Evolutionary conservation across 2,797 vertebrate genomes (phyloP), one percentile per base, ranked within the genome.

Genomic region (Eutrigla gurnardus): DNA sequence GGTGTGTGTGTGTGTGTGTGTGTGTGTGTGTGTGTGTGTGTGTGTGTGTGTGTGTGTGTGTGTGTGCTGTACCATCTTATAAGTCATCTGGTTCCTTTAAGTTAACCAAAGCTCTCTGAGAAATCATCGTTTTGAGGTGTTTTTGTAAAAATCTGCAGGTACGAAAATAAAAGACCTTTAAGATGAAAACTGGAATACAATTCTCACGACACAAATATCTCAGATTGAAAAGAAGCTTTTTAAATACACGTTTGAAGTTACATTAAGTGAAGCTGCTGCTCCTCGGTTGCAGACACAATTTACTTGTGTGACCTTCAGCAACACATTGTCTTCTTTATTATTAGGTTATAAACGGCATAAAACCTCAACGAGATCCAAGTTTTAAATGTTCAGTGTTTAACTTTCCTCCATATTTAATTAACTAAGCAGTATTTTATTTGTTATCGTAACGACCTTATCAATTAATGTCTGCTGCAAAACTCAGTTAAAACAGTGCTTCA

Each of bases 1-100:
- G 25, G 39, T 36, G 3, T 13, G 6, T 0, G 49, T 54, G 35
- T 49, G 13, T 14, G 11, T 10, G 3, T 12, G 46, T 33, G 64
- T 61, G 72, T 61, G 32, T n/a, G n/a, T 12, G 11, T 10, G 3
- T 12, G 46, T 33, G 64, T 61, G 72, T 61, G 32, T n/a, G n/a
- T 12, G 39, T 36, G 3, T 13, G 6, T 0, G 49, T 54, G 35
- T 49, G 13, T 14, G 11, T 10, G 3, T 12, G 46, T 33, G 64
- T 61, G 72, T 61, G 32, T n/a, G n/a, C 8, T 25, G n/a, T 7
- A 57, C 11, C 35, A 25, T 10, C 7, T 0, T 1, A 25, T 39
- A 25, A 45, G 7, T 45, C 43, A 60, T 35, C 25, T 32, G 62
- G 46, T 47, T 71, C 36, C 4, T 61, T 39, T 40, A 5, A 10